These are phyloP conservation scores for Brienomyrus longianalis DNA, from an alignment of 2,113 vertebrate genomes.

Conservation along the genomic window DNA sequence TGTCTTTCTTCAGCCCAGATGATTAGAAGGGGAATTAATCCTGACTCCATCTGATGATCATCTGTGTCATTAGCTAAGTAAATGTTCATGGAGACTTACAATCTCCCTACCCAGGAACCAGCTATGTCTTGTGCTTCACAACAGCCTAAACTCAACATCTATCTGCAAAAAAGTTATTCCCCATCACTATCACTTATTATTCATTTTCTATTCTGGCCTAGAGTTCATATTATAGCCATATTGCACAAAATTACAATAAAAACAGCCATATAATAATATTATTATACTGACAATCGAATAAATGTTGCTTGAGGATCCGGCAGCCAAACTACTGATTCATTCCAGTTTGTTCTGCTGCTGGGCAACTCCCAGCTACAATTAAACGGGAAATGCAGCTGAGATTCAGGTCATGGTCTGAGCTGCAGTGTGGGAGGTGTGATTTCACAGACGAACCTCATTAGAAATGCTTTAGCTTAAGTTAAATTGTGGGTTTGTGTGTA, in stretches of 20 bases:
- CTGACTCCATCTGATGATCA: background rate
- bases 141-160: background rate
- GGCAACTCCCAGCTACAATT: background rate
- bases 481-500: background rate
- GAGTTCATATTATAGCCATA: background rate
- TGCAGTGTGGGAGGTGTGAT: background rate
- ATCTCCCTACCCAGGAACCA: background rate
- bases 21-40: background rate
- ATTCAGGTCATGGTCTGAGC: background rate
- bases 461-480: background rate
- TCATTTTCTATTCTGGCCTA: background rate
- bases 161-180: background rate
- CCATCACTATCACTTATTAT: background rate
- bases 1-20: background rate
- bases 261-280: background rate
- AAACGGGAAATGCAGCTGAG: background rate
- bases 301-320: background rate
- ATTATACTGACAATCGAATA: background rate
- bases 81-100: background rate
- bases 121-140: background rate
- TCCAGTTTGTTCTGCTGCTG: background rate
- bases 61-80: background rate
- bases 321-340: background rate
- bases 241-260: background rate
- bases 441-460: background rate